Percentiles rank a stretch among this genome's conserved stretches.
phyloP scores from a whole-genome alignment of 2,888 invertebrate species.

The Caenorhabditis macrosperma region DNA sequence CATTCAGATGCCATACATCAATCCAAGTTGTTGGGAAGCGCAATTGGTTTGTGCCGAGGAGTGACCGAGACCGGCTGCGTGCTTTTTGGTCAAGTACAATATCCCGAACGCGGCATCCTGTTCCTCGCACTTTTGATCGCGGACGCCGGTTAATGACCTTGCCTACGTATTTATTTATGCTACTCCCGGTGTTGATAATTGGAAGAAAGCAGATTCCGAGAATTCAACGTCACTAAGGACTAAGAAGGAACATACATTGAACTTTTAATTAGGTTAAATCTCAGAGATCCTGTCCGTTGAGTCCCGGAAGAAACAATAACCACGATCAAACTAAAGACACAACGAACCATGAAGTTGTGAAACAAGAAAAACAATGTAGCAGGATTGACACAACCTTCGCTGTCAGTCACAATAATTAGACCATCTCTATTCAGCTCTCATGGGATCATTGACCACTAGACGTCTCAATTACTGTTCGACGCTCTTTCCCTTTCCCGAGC shows the following conservation, averaged over 20 bases:
- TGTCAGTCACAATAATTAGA: constrained; percentile 31
- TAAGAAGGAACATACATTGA: background rate
- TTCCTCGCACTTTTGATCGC: constrained; percentile 48
- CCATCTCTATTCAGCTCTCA: background rate
- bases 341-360: background rate
- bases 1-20: constrained; percentile 36
- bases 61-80: background rate
- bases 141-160: constrained; percentile 29
- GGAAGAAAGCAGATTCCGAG: constrained; percentile 4
- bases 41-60: constrained; percentile 4
- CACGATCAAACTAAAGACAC: background rate
- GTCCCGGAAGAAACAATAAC: background rate
- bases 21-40: too few species aligned
- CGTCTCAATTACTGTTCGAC: constrained; percentile 18
- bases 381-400: background rate
- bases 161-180: constrained; percentile 17
- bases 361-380: background rate
- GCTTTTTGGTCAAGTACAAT: constrained; percentile 31
- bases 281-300: background rate
- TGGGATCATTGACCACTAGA: constrained; percentile 33
- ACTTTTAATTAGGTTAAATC: constrained; percentile 18
- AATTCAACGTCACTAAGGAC: constrained; percentile 7
- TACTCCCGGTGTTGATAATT: constrained; percentile 15
- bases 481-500: constrained; percentile 22
- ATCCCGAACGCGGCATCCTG: constrained; percentile 29